A percentile compares a stretch with the other conserved stretches of the same genome.
phyloP scores from a whole-genome alignment of 2,888 invertebrate species.

The Macrostomum cliftonense region DNA sequence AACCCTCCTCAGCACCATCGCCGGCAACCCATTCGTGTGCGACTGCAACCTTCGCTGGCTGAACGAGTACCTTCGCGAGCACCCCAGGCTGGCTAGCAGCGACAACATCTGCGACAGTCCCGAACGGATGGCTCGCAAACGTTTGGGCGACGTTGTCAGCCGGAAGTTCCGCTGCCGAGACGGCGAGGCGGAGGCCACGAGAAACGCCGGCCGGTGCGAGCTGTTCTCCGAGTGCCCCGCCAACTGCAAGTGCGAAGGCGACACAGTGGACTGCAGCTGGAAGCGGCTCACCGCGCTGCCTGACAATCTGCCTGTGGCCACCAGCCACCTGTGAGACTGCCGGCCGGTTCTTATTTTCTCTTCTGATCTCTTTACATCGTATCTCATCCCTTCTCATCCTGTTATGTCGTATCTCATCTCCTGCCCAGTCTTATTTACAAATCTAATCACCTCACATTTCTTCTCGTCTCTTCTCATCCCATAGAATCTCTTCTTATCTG shows the following conservation, averaged over 20 bases:
- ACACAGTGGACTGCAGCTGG: slow-evolving; percentile 70
- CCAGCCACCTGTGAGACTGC: slow-evolving; percentile 63
- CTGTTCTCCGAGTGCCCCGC: slow-evolving; percentile 64
- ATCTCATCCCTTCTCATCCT: too few relatives aligned
- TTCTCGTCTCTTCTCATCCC: too few relatives aligned
- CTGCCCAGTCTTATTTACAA: too few relatives aligned
- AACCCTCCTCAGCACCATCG: neutral
- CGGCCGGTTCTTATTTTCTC: slow-evolving; percentile 1
- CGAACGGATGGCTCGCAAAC: slow-evolving; percentile 9
- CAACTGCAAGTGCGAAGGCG: slow-evolving; percentile 69
- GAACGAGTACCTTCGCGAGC: slow-evolving; percentile 55
- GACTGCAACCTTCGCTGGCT: slow-evolving; percentile 94
- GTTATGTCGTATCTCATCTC: too few relatives aligned
- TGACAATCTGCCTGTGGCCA: slow-evolving; percentile 68
- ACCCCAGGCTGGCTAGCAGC: neutral
- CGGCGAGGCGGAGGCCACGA: slow-evolving; percentile 44
- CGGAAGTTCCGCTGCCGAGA: slow-evolving; percentile 17
- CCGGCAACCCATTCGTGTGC: slow-evolving; percentile 78
- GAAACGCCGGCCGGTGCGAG: slow-evolving; percentile 60
- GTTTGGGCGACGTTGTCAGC: slow-evolving; percentile 6
- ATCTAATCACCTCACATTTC: too few relatives aligned
- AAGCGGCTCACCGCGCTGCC: slow-evolving; percentile 66
- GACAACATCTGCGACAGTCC: slow-evolving; percentile 10
- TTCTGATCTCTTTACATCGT: neutral
- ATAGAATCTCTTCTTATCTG: too few relatives aligned